A percentile compares a stretch with the other conserved stretches of the same genome.
Evolutionary conservation across 2,113 vertebrate genomes (phyloP).

Genomic region (Oenanthe melanoleuca): DNA sequence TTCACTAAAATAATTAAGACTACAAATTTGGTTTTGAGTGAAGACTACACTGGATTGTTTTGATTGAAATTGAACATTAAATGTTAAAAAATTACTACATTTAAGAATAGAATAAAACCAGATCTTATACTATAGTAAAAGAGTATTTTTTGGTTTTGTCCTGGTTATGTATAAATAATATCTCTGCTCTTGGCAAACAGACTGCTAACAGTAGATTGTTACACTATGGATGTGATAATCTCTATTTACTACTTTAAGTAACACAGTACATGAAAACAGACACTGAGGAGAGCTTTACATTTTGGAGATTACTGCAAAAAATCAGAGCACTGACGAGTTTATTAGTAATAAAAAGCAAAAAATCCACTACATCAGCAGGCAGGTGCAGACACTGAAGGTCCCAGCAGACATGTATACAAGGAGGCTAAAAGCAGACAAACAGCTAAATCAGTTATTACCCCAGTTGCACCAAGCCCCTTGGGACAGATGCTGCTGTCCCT

Average conservation of each 20-base stretch:
- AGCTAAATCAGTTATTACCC: slow-evolving; percentile 22
- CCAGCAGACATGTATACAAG: not conserved
- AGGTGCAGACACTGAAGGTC: not conserved
- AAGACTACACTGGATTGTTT: not conserved
- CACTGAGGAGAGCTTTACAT: not conserved
- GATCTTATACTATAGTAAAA: not conserved
- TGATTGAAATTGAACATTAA: not conserved
- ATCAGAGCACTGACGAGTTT: not conserved
- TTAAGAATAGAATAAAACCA: not conserved
- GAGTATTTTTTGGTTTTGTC: not conserved
- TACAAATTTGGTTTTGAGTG: not conserved
- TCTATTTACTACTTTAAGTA: not conserved
- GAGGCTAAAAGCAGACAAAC: not conserved
- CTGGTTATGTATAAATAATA: not conserved
- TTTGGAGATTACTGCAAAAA: not conserved
- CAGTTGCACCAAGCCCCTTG: not conserved
- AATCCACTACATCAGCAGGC: not conserved
- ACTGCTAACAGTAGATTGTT: not conserved
- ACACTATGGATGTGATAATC: not conserved
- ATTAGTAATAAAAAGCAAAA: not conserved
- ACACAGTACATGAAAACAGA: not conserved
- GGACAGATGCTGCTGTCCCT: slow-evolving; percentile 25
- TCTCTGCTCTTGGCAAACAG: not conserved
- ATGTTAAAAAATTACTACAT: not conserved
- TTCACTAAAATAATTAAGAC: not conserved